phyloP scores from a whole-genome alignment of 1,140 invertebrate genomes.

The Babylonia areolata region DNA sequence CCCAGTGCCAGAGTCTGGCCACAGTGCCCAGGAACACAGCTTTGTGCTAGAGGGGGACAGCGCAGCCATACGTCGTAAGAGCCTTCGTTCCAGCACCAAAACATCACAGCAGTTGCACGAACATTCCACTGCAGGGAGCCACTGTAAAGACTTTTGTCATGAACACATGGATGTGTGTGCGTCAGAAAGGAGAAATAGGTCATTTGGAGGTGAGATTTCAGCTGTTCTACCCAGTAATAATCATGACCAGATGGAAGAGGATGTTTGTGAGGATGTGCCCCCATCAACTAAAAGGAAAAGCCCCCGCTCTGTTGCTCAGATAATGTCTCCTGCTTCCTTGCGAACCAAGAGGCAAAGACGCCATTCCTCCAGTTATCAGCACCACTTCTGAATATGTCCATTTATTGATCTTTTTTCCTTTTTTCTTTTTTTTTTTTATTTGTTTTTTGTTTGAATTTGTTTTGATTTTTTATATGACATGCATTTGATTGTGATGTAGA shows the following conservation, averaged over 20 bases:
- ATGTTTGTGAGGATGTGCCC: neutral
- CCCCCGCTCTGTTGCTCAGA: neutral
- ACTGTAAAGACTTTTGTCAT: conserved; percentile 50
- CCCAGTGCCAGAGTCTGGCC: neutral
- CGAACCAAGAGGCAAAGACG: conserved; percentile 33
- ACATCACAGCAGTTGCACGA: conserved; percentile 41
- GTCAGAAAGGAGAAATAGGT: neutral
- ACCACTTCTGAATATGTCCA: too few species aligned
- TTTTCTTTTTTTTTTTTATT: too few species aligned
- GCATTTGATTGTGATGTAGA: too few species aligned
- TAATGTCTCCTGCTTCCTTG: conserved; percentile 34
- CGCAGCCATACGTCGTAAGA: neutral
- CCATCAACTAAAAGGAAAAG: conserved; percentile 24
- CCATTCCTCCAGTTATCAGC: neutral
- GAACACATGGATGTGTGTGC: conserved; percentile 37
- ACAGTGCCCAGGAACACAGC: neutral
- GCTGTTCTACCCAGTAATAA: too few species aligned
- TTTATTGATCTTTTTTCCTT: too few species aligned
- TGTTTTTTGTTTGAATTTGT: too few species aligned
- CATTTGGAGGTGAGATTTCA: neutral
- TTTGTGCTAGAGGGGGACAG: neutral
- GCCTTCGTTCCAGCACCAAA: conserved; percentile 28
- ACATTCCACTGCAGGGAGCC: conserved; percentile 41
- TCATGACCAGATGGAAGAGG: too few species aligned
- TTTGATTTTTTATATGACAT: too few species aligned